Percentiles rank a stretch among this genome's conserved stretches.
phyloP scores from a whole-genome alignment of 2,113 vertebrate genomes.

The Amia ocellicauda region DNA sequence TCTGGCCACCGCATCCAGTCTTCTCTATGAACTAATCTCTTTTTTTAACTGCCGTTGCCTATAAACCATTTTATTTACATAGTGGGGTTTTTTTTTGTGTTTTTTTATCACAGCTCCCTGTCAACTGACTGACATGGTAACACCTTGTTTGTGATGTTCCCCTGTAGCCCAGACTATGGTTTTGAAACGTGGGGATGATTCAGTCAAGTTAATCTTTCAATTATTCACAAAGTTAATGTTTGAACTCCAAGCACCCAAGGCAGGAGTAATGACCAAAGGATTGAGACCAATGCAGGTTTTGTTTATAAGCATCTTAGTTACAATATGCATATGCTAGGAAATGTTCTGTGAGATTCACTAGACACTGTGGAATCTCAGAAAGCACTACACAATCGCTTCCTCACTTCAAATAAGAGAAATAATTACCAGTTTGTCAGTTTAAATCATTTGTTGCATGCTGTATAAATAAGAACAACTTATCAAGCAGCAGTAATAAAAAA shows the following conservation, averaged over 20 bases:
- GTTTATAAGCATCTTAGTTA: neutral
- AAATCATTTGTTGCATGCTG: no score
- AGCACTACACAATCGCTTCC: no score
- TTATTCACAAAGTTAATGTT: slow-evolving; percentile 17
- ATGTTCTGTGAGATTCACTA: no score
- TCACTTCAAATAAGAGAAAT: no score
- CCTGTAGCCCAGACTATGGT: neutral
- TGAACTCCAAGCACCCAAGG: neutral
- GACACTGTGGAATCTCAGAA: no score
- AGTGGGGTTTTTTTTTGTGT: no score
- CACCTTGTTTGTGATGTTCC: neutral
- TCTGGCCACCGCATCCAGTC: neutral
- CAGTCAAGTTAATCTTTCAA: slow-evolving; percentile 2
- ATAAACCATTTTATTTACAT: neutral
- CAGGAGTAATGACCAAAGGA: neutral
- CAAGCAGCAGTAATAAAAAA: no score
- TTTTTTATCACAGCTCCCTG: neutral
- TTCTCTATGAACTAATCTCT: neutral
- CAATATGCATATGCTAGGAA: neutral
- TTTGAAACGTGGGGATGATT: neutral
- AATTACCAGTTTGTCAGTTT: no score
- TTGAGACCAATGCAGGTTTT: no score
- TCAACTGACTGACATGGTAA: neutral
- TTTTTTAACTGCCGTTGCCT: neutral
- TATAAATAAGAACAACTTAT: no score